Evolutionary conservation across 2,113 vertebrate species (phyloP), one percentile per base, ranked within the genome.

Genomic region (Odontophorus gujanensis): DNA sequence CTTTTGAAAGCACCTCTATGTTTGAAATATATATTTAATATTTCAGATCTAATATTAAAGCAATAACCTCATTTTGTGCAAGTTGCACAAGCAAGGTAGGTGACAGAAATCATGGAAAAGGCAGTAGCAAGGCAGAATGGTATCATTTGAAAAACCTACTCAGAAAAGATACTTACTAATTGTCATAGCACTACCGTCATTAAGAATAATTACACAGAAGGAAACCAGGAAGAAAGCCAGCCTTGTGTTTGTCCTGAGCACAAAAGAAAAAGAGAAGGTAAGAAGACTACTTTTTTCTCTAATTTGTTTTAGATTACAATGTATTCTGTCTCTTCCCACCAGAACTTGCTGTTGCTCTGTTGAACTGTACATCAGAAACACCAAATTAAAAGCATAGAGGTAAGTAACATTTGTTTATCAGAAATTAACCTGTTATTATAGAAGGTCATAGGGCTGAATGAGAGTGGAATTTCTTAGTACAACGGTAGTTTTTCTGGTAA

Each of bases 161-260:
- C 45, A 62, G 45, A 73, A 93, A 73, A 69, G 36, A 75, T 38
- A 47, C 63, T 90, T 89, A 48, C 25, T 72, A 68, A 34, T 65
- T 87, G 51, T 92, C 87, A 85, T 51, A 87, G 67, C 38, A 71
- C 20, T 43, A 89, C 55, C 81, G 28, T 80, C 58, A 89, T 80
- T 83, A 87, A 85, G 63, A 74, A 43, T 55, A 80, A 95, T 85
- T 93, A 84, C 19, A 69, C 36, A 34, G 85, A 95, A 89, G 26
- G 47, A 95, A 93, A 90, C 13, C 32, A 87, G 81, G 78, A 94
- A 8, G 59, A 82, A 93, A 91, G 91, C 61, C 80, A 91, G 59
- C 59, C 51, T 66, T 67, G 25, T 73, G 42, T 93, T 92, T 87
- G 45, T 73, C 50, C 72, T 67, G 74, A 92, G 51, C 58, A 94